phyloP scores from a whole-genome alignment of 2,113 vertebrate genomes.

The Rhea pennata region DNA sequence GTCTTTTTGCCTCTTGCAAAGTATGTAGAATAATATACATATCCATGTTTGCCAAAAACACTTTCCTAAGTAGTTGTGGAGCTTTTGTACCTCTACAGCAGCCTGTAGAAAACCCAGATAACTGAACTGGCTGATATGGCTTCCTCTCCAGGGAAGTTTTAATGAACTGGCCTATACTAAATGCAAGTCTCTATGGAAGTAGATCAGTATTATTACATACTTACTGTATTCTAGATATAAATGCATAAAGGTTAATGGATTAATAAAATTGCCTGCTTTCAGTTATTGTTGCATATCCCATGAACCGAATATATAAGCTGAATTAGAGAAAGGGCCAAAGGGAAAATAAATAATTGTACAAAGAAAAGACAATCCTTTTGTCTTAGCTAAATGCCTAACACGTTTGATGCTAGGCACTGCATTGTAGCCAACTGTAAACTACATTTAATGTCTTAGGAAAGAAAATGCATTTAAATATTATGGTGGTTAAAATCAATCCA shows the following conservation, averaged over 20 bases:
- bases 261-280: background rate
- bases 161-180: background rate
- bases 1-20: background rate
- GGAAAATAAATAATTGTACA: background rate
- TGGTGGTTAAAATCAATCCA: slow-evolving; percentile 56
- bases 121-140: rapidly evolving
- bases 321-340: background rate
- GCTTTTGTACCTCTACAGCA: background rate
- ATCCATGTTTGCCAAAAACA: background rate
- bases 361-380: background rate
- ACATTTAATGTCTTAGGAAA: slow-evolving; percentile 57
- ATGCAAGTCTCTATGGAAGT: background rate
- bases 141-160: background rate
- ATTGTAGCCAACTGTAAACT: slow-evolving; percentile 10
- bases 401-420: background rate
- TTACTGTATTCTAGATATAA: background rate
- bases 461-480: slow-evolving; percentile 63
- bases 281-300: background rate
- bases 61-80: background rate
- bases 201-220: background rate
- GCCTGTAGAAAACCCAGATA: background rate
- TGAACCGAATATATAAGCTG: background rate
- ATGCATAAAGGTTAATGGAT: background rate
- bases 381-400: background rate
- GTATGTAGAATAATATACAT: background rate